Conservation (phyloP, 2,797 vertebrate species). For the Poecilia wingei region DNA sequence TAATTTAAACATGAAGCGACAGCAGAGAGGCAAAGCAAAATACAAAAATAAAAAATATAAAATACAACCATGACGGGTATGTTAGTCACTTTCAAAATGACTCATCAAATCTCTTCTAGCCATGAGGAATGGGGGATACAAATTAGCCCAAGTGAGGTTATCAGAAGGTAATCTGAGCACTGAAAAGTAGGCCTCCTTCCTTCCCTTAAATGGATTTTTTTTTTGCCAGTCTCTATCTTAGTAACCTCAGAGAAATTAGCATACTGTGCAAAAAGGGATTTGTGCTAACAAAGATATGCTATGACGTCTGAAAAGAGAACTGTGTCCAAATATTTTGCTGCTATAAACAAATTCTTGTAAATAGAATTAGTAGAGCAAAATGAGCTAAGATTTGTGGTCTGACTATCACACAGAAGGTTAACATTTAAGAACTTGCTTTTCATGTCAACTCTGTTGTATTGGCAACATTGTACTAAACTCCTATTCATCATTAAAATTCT, state of each 20-base stretch:
- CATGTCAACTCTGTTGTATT: neutral
- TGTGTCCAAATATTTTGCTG: neutral
- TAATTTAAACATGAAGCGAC: constrained; percentile 49
- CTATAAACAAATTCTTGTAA: neutral
- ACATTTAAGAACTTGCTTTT: neutral
- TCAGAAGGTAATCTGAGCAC: constrained; percentile 32
- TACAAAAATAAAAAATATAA: constrained; percentile 1
- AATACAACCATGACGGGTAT: constrained; percentile 38
- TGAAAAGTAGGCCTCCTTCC: constrained; percentile 14
- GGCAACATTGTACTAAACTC: neutral
- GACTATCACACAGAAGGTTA: neutral
- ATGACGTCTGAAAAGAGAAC: neutral
- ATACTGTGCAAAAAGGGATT: neutral
- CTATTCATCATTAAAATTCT: neutral
- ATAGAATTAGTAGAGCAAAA: neutral
- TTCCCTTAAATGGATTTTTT: neutral
- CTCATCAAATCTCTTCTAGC: constrained; percentile 48
- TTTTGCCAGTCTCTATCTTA: constrained; percentile 1
- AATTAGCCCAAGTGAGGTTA: constrained; percentile 28
- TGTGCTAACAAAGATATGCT: neutral
- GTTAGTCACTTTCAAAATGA: constrained; percentile 62
- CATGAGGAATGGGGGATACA: constrained; percentile 32
- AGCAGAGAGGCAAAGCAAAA: constrained; percentile 26
- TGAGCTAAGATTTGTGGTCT: neutral
- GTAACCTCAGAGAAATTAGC: neutral